Evolutionary conservation across 1,140 invertebrate genomes (phyloP), one percentile per base, ranked within the genome.

Genomic region (Leguminivora glycinivorella): DNA sequence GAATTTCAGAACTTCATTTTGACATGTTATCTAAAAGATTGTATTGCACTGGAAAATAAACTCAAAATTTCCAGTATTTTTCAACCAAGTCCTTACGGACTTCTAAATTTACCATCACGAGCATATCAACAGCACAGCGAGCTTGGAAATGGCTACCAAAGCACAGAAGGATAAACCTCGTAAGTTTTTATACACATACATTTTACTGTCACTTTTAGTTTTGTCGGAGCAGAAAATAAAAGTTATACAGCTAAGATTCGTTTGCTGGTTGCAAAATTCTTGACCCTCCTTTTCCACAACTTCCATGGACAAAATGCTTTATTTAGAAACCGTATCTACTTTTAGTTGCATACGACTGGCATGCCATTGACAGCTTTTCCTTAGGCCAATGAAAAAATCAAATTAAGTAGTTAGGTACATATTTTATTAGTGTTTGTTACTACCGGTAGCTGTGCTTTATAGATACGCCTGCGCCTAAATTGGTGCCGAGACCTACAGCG

Each of bases 131-230:
- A 68, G 19, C 66, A 52, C 19, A 67, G 40, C 72, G 22, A 31
- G 25, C 72, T 72, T 17, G 10, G 87, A 87, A 83, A 81, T 79
- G 68, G 82, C 76, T 67, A 74, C 77, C 43, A 88, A 86, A 72
- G 26, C 77, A 9, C 79, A 80, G 67, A 88, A 87, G 76, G 87
- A 87, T 69, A 89, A 88, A 76, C 71, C 75, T 70, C 67, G 87
- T 89, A 81, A 83, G 85, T 84, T 34, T 56, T 34, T 58, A 24
- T 47, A 47, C 69, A 40, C 2, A 19, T 29, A 34, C 31, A 52
- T 9, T 68, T 31, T 29, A 34, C 17, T 34, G 40, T n/a, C n/a
- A 10, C 31, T 34, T 10, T 12, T 34, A 34, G 31, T 34, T 38
- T 9, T 12, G 6, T 38, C 34, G 14, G 31, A 10, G 7, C 9